These are phyloP conservation scores for Sipha maydis DNA, from an alignment of 2,888 invertebrate genomes.

Conservation along the genomic window DNA sequence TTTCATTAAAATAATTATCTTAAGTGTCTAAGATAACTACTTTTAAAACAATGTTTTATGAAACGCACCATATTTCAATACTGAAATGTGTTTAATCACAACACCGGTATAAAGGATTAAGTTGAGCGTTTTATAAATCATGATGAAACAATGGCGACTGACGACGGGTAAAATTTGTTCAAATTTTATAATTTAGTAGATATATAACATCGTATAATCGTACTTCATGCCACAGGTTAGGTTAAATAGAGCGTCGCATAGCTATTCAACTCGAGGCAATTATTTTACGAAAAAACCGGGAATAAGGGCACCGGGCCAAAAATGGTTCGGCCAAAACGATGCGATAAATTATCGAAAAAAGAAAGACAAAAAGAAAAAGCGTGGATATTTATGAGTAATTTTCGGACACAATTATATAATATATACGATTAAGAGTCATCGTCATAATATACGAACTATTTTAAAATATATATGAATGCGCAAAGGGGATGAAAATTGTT, in stretches of 20 bases:
- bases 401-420: slow-evolving; percentile 16
- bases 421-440: slow-evolving; percentile 1
- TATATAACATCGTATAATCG: not conserved
- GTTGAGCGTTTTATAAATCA: not conserved
- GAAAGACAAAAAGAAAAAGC: not conserved
- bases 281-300: not conserved
- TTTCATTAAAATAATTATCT: not conserved
- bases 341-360: not conserved
- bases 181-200: too few species aligned
- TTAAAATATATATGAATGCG: not conserved
- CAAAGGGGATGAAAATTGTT: slow-evolving; percentile 8
- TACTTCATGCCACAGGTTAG: not conserved
- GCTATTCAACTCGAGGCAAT: not conserved
- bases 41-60: not conserved
- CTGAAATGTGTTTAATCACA: not conserved
- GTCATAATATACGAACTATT: not conserved
- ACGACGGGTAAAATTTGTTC: too few species aligned
- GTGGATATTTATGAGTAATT: slow-evolving; percentile 11
- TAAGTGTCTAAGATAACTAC: not conserved
- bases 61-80: not conserved
- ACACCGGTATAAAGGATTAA: not conserved
- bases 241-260: not conserved
- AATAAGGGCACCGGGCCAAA: not conserved
- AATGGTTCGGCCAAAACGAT: not conserved
- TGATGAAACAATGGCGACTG: not conserved